These are phyloP conservation scores for Synanthedon andrenaeformis DNA, from an alignment of 2,888 invertebrate genomes.

Conservation along the genomic window DNA sequence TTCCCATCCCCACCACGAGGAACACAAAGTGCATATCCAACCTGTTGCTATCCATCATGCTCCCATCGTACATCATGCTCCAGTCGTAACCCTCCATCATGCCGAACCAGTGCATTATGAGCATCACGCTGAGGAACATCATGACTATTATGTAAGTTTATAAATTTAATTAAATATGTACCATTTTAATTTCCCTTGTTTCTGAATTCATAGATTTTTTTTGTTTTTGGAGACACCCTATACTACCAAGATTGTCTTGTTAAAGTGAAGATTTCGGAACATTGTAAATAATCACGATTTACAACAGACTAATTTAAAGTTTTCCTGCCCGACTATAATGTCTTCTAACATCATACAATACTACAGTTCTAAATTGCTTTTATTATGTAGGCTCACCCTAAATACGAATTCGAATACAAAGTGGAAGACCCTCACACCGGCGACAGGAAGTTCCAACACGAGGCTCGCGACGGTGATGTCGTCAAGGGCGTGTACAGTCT, in stretches of 20 bases:
- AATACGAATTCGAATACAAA: conserved; percentile 66
- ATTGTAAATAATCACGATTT: too few species aligned
- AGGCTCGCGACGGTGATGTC: conserved; percentile 64
- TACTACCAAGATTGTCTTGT: too few species aligned
- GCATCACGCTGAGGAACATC: conserved; percentile 25
- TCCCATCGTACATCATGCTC: conserved; percentile 5
- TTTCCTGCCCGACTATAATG: too few species aligned
- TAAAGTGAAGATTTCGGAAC: too few species aligned
- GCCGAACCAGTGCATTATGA: conserved; percentile 3
- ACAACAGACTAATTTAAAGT: too few species aligned
- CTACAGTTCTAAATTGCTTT: too few species aligned
- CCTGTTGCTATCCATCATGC: conserved; percentile 1
- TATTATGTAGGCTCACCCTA: conserved; percentile 44
- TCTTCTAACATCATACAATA: too few species aligned
- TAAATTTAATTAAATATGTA: background rate
- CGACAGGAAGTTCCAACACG: conserved; percentile 67
- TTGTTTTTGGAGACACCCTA: background rate
- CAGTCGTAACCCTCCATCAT: conserved; percentile 10
- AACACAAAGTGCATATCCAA: conserved; percentile 1
- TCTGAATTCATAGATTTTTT: background rate
- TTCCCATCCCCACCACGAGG: conserved; percentile 8
- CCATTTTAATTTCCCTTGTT: background rate
- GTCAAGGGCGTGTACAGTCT: conserved; percentile 72
- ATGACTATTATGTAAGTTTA: conserved; percentile 34
- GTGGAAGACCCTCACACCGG: conserved; percentile 67